Evolutionary conservation across 2,888 invertebrate species (phyloP).

Genomic region (Drosophila longiperda): DNA sequence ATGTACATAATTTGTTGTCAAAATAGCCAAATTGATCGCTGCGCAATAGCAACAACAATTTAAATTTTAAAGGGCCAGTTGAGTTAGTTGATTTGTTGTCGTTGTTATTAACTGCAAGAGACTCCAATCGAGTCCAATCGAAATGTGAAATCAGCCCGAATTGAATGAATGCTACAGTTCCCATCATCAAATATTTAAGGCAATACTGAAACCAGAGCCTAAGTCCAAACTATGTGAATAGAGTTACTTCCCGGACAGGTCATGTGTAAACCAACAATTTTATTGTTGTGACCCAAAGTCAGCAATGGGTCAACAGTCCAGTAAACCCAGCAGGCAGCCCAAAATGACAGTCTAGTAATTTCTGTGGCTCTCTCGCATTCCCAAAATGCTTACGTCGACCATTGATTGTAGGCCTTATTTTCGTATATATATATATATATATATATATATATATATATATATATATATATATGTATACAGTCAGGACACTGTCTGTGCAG

Average conservation of each 20-base stretch:
- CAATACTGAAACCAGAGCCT: constrained; percentile 15
- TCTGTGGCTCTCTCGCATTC: background rate
- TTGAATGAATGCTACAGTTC: constrained; percentile 58
- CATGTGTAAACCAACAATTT: constrained; percentile 74
- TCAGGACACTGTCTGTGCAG: constrained; percentile 1
- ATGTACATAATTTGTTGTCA: constrained; percentile 71
- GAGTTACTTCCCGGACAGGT: constrained; percentile 12
- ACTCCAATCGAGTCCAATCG: background rate
- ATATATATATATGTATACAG: constrained; percentile 8
- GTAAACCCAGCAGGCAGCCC: background rate
- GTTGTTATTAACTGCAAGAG: constrained; percentile 15
- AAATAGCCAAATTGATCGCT: constrained; percentile 61
- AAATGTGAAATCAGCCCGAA: constrained; percentile 13
- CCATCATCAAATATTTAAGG: constrained; percentile 75
- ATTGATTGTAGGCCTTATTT: constrained; percentile 34
- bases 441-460: constrained; percentile 29
- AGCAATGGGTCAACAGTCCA: constrained; percentile 49
- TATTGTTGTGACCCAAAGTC: constrained; percentile 56
- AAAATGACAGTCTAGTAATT: constrained; percentile 20
- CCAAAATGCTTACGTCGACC: constrained; percentile 39
- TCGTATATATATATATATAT: constrained; percentile 50
- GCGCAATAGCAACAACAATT: constrained; percentile 9
- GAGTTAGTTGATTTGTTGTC: background rate
- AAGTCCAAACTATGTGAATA: constrained; percentile 17
- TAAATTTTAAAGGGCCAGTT: constrained; percentile 23